Evolutionary conservation across 2,113 vertebrate genomes (phyloP).

Genomic region (Rhea americana): DNA sequence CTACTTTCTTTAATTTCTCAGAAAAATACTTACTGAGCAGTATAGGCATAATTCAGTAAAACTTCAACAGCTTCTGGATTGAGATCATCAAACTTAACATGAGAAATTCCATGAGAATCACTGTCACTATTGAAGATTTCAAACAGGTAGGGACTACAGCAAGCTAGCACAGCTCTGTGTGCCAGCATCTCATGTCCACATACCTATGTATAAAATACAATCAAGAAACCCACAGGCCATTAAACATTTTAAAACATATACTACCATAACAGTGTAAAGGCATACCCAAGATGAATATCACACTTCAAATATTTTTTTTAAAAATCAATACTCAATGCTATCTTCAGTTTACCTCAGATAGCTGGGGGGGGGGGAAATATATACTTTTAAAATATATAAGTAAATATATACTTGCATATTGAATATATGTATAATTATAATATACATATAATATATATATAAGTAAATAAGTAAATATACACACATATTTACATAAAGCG

Average conservation of each 20-base stretch:
- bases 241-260: not conserved
- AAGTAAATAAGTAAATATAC: no score
- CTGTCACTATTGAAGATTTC: slow-evolving; percentile 97
- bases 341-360: not conserved
- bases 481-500: no score
- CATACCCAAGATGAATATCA: not conserved
- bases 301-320: not conserved
- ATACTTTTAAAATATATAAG: no score
- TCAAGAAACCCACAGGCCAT: not conserved
- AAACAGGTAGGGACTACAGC: slow-evolving; percentile 98
- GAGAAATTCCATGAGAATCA: slow-evolving; percentile 92
- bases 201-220: slow-evolving; percentile 78
- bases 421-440: no score
- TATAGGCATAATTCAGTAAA: slow-evolving; percentile 96
- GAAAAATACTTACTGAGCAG: slow-evolving; percentile 90
- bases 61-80: slow-evolving; percentile 97
- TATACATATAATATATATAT: no score
- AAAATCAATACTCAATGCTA: not conserved
- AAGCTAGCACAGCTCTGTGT: slow-evolving; percentile 95
- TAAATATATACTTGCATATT: no score
- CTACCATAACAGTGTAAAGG: not conserved
- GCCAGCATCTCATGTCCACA: slow-evolving; percentile 97
- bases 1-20: not conserved
- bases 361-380: not conserved
- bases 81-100: slow-evolving; percentile 97